Percentiles rank a stretch among this genome's conserved stretches.
Conservation (phyloP, 2,888 invertebrate genomes). For the Agrenia bidenticulata region DNA sequence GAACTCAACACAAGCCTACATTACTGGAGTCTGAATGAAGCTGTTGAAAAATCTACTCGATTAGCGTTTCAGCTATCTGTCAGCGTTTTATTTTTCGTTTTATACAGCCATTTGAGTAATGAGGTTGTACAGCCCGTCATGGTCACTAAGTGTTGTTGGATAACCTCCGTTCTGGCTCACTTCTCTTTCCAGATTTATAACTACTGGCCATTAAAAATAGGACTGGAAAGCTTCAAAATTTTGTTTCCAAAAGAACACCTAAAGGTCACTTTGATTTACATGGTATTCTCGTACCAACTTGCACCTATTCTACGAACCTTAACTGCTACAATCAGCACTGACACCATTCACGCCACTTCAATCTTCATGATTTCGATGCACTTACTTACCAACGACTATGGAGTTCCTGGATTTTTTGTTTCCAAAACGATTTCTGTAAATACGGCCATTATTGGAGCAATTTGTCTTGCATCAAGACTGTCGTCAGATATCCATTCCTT, state of each 20-base stretch:
- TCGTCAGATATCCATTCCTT: constrained; percentile 84
- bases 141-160: constrained; percentile 21
- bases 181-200: constrained; percentile 35
- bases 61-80: constrained; percentile 40
- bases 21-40: constrained; percentile 35
- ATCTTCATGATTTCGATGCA: constrained; percentile 83
- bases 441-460: constrained; percentile 90
- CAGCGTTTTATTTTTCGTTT: constrained; percentile 42
- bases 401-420: constrained; percentile 80
- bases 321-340: constrained; percentile 94
- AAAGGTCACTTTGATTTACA: constrained; percentile 21
- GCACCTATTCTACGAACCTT: constrained; percentile 84
- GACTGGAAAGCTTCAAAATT: constrained; percentile 1
- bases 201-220: constrained; percentile 17
- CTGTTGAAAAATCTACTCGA: constrained; percentile 36
- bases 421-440: constrained; percentile 90
- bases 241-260: background rate
- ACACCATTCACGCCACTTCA: constrained; percentile 93
- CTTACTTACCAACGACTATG: constrained; percentile 90
- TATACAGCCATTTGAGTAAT: constrained; percentile 44
- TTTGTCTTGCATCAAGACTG: constrained; percentile 90
- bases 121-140: constrained; percentile 28
- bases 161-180: constrained; percentile 38
- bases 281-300: constrained; percentile 26
- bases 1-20: constrained; percentile 44